Conservation (phyloP, 2,797 vertebrate genomes). For the Pyrocephalus nanus region DNA sequence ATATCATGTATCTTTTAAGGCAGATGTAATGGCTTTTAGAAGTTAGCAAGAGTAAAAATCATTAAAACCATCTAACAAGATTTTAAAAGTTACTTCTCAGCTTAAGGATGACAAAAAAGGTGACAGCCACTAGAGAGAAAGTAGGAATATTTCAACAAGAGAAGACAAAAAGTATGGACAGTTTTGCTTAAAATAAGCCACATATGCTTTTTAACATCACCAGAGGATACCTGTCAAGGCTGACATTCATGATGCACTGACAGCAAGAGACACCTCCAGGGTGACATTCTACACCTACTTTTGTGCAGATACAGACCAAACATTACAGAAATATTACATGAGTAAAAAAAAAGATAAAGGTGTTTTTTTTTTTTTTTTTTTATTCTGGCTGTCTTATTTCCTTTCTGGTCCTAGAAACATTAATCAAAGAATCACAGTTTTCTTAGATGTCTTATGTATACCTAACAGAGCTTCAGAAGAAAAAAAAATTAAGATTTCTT, state of each 20-base stretch:
- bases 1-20: neutral
- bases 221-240: slow-evolving; percentile 12
- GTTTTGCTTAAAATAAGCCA: slow-evolving; percentile 8
- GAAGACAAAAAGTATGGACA: neutral
- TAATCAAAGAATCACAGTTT: neutral
- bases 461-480: neutral
- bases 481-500: neutral
- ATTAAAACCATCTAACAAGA: neutral
- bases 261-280: neutral
- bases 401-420: neutral
- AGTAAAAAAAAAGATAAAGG: neutral
- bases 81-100: neutral
- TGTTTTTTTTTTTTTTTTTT: no score
- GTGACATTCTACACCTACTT: neutral
- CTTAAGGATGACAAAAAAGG: neutral
- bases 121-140: neutral
- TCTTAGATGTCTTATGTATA: neutral
- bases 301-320: neutral
- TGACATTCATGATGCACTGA: neutral
- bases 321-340: neutral
- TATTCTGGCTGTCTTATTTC: neutral
- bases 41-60: neutral
- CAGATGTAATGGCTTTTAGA: neutral
- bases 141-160: neutral
- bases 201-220: neutral